These are phyloP conservation scores for Drosophila albomicans DNA, from an alignment of 1,140 invertebrate genomes.

Conservation along the genomic window DNA sequence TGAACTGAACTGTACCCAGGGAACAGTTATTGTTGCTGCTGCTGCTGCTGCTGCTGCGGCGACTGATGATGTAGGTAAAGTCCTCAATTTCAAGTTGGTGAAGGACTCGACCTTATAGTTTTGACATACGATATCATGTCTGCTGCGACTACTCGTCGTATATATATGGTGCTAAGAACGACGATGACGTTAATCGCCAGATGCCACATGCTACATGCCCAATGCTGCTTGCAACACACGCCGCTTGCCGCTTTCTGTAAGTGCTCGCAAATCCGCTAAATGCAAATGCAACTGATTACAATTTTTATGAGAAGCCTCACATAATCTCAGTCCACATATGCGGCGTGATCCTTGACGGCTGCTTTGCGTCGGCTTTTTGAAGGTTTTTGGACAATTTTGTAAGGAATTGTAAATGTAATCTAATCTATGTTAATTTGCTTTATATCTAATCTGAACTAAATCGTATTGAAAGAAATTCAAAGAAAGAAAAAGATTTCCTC, in stretches of 20 bases:
- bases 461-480: no score
- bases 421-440: no score
- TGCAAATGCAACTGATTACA: constrained; percentile 26
- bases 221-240: constrained; percentile 1
- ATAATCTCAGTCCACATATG: constrained; percentile 9
- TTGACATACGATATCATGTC: constrained; percentile 68
- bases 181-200: constrained; percentile 69
- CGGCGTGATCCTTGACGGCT: background rate
- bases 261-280: constrained; percentile 14
- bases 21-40: constrained; percentile 31
- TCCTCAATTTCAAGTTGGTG: constrained; percentile 70
- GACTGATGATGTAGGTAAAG: constrained; percentile 73
- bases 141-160: constrained; percentile 29
- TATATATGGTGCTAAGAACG: constrained; percentile 10
- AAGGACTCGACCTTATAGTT: constrained; percentile 82
- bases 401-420: no score
- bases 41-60: constrained; percentile 1
- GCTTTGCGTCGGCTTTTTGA: background rate
- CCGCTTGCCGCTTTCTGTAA: background rate
- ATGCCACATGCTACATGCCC: constrained; percentile 1
- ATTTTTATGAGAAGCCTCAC: constrained; percentile 13
- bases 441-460: no score
- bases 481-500: no score
- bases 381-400: background rate
- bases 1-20: constrained; percentile 48